These are phyloP conservation scores for Penaeus vannamei DNA, from an alignment of 1,140 invertebrate genomes.

Conservation along the genomic window DNA sequence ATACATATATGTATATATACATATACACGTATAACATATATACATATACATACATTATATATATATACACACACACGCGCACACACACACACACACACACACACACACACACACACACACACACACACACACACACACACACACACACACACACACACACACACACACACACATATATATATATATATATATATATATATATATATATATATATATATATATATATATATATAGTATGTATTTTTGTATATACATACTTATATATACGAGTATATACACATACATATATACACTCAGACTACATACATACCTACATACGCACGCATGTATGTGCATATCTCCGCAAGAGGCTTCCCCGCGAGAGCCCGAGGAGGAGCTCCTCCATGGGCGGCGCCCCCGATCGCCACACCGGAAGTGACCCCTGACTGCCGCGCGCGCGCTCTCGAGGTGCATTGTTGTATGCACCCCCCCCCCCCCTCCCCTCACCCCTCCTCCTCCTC, in stretches of 20 bases:
- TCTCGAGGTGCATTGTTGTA: no score
- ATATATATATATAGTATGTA: not conserved
- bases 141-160: not conserved
- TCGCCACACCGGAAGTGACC: no score
- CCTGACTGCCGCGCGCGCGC: no score
- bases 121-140: not conserved
- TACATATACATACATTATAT: not conserved
- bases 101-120: not conserved
- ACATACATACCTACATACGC: not conserved
- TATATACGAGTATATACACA: not conserved
- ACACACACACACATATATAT: not conserved
- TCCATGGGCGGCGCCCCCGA: no score
- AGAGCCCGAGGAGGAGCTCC: no score
- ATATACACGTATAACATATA: not conserved
- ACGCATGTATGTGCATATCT: slow-evolving; percentile 2
- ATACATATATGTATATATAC: not conserved
- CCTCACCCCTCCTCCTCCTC: no score
- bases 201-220: not conserved
- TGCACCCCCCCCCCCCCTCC: no score
- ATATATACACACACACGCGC: not conserved
- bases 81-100: not conserved
- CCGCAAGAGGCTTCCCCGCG: not conserved
- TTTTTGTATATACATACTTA: not conserved
- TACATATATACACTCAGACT: not conserved
- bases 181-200: not conserved